phyloP scores from a whole-genome alignment of 1,140 invertebrate genomes.

The Polypedilum vanderplanki region DNA sequence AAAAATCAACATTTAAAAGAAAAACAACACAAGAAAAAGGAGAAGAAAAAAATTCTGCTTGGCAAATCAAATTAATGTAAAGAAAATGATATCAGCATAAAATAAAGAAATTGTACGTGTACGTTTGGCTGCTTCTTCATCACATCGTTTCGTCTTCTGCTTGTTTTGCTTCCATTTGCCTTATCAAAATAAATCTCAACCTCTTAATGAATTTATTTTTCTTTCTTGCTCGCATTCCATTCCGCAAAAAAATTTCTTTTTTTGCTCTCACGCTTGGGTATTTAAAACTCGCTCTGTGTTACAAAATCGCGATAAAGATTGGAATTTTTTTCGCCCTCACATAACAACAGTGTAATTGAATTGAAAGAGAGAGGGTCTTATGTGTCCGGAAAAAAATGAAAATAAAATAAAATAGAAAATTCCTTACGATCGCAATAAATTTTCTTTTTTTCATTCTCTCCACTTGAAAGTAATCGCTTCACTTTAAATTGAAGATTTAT shows the following conservation, averaged over 20 bases:
- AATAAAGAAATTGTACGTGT: neutral
- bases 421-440: conserved; percentile 17
- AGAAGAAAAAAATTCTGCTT: neutral
- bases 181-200: conserved; percentile 2
- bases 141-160: neutral
- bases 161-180: neutral
- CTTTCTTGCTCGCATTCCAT: neutral
- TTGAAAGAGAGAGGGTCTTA: neutral
- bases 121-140: neutral
- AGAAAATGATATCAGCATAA: neutral
- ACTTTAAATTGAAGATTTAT: too few relatives aligned
- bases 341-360: neutral
- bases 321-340: neutral
- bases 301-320: conserved; percentile 18
- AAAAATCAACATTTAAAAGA: too few relatives aligned
- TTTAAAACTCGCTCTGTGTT: neutral
- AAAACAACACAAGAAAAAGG: too few relatives aligned
- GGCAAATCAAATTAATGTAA: neutral
- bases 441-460: neutral
- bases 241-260: neutral
- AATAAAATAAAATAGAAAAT: neutral
- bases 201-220: neutral
- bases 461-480: neutral
- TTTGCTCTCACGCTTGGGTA: neutral
- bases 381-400: neutral